Evolutionary conservation across 2,797 vertebrate genomes (phyloP), one percentile per base, ranked within the genome.

Genomic region (Premnoplex brunnescens): DNA sequence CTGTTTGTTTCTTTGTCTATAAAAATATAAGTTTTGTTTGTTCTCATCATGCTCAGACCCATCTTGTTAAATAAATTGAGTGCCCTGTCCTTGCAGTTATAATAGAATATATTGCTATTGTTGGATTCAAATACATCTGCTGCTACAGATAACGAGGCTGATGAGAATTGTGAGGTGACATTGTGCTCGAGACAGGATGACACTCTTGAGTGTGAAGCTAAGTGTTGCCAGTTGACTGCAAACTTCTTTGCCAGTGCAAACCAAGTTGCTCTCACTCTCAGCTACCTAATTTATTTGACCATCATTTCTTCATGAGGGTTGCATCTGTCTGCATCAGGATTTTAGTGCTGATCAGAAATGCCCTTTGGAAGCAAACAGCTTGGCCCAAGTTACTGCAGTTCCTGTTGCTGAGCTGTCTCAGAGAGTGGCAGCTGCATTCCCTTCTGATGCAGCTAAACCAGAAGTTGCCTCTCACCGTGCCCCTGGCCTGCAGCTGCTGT

Each of bases 221-320:
- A 48, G 41, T 66, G 28, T 49, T 62, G 34, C 51, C 34, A n/a
- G 24, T 39, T 67, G 64, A 54, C 89, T 72, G 10, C 14, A 59
- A 81, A 39, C 28, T 67, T 49, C 78, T 55, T 18, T 41, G 19
- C 66, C 75, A 55, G 46, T 79, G 55, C 59, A 95, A 93, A 74
- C 14, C 85, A 89, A 83, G 48, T 85, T 85, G 26, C 37, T 74
- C 71, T 92, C 44, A 52, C 27, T 85, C 48, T 90, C 78, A 75
- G 22, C 68, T 18, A 0, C 58, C 71, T 69, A 26, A 22, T 88
- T 88, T 78, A 41, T 89, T 34, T 93, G 58, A 79, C 63, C 14
- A 2, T 58, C 92, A 14, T 39, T 90, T 67, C 92, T 94, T 85
- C 36, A 11, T n/a, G 28, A 78, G 36, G 69, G 46, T 36, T 74